Base-by-base conservation (phyloP, 2,888 invertebrate genomes). In the Nemurella pictetii region DNA sequence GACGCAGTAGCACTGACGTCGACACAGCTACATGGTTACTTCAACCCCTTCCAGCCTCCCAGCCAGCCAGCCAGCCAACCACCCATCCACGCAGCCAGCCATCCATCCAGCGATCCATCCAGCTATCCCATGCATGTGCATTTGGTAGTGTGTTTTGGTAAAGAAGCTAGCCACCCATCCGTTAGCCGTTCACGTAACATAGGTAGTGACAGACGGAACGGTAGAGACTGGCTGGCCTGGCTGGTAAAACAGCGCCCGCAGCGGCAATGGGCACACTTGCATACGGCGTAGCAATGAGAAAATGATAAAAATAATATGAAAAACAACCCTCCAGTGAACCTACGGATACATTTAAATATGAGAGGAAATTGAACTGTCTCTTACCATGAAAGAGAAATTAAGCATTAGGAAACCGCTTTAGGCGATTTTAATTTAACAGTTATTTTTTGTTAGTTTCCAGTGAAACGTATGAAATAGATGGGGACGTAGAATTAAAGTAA, bases 391-490 rank as follows among this genome's bases (percentile, higher is more conserved):
- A 78, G 78, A 78, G 78, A 78, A 78, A 78, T 78, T 78, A 78
- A 29, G 78, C 78, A 78, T 78, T 30, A 78, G 4, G 78, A 29
- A 78, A 78, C 78, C 7, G 78, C 78, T 78, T 78, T 29, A 28
- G 78, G 78, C 29, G 28, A 30, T 78, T 78, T 78, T 78, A 29
- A 28, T 30, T 75, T 75, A 75, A 75, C 75, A 27, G 75, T 29
- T 81, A 26, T 81, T 81, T 55, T 81, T 81, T 81, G 81, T 81
- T 36, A 81, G 81, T 81, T 81, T 36, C 25, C 25, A 81, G 80
- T 80, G 5, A 26, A 26, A 75, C 7, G 75, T 7, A 75, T 75
- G 28, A 27, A 25, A 27, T 75, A 75, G 27, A 75, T 26, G 75
- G 26, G 28, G 75, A 75, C 9, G 75, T 26, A 26, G 75, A 75